Evolutionary conservation across 2,888 invertebrate species (phyloP), one percentile per base, ranked within the genome.

Genomic region (Ligdia adustata): DNA sequence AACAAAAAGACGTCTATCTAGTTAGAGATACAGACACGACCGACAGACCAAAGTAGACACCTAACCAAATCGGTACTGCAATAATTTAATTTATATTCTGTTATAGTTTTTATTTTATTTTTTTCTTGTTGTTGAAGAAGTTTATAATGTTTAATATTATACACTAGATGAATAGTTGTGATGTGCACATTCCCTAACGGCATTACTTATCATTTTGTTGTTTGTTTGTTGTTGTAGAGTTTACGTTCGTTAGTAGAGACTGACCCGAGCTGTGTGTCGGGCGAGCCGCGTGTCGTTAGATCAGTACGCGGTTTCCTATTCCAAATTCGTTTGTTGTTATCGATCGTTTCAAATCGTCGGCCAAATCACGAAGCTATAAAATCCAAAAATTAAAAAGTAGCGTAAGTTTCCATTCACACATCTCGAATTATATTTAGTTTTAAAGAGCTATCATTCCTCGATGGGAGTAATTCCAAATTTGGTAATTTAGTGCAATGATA

Each of bases 41-140:
- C 42, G 13, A 13, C 46, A 83, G 69, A 85, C 90, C 90, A 90
- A 90, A 90, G 90, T 84, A 81, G 82, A 82, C 37, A 81, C 83
- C 88, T 68, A 73, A 90, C 90, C 90, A 89, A 90, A 89, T 81
- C 88, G 85, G 82, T 84, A 75, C 88, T 84, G 90, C 90, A 84
- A 89, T 89, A 82, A 81, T 79, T 71, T 72, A 75, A 79, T 83
- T 87, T 83, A 82, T 85, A 80, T 80, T 79, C 71, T 42, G 47
- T 56, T 54, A 71, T 74, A 7, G 15, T 64, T 60, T 73, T 74
- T 16, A 4, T 69, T 73, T 80, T n/a, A n/a, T n/a, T n/a, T n/a
- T n/a, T n/a, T n/a, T n/a, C n/a, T n/a, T n/a, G n/a, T 82, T 79
- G 82, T 86, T 84, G 75, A 79, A 74, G 73, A 82, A 73, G 69